phyloP scores from a whole-genome alignment of 2,113 vertebrate genomes.

The Mola mola region DNA sequence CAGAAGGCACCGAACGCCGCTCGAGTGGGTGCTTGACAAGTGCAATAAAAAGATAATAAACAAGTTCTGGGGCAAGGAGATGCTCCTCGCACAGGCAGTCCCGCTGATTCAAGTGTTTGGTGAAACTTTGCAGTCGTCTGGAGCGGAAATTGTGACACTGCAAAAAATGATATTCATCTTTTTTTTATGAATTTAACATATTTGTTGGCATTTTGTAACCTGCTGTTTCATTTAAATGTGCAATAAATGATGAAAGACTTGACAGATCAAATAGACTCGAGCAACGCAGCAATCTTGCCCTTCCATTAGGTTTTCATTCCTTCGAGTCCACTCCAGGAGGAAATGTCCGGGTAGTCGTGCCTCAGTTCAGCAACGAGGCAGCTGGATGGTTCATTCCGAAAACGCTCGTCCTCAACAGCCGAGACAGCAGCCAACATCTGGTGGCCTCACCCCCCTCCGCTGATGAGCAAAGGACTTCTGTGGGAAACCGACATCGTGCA shows the following conservation, averaged over 20 bases:
- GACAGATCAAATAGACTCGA: too few species aligned
- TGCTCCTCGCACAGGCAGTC: not conserved
- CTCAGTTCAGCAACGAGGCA: too few species aligned
- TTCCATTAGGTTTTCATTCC: constrained; percentile 34
- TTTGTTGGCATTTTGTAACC: too few species aligned
- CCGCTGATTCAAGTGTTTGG: constrained; percentile 1
- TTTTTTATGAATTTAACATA: too few species aligned
- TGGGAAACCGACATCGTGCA: constrained; percentile 39
- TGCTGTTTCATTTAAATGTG: too few species aligned
- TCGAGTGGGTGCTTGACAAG: constrained; percentile 51
- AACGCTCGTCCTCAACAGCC: constrained; percentile 34
- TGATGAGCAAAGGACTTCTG: constrained; percentile 40
- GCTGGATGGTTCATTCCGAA: constrained; percentile 30
- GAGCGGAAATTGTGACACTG: too few species aligned
- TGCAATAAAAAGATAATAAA: constrained; percentile 56
- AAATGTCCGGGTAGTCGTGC: too few species aligned
- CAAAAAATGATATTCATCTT: too few species aligned
- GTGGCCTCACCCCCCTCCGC: constrained; percentile 26
- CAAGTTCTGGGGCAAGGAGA: too few species aligned
- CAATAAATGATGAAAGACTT: too few species aligned
- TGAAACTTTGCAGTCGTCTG: not conserved
- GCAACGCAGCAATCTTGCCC: too few species aligned
- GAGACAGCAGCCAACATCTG: constrained; percentile 58
- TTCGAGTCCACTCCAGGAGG: too few species aligned
- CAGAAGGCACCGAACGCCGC: constrained; percentile 34